Percentiles rank a stretch among this genome's conserved stretches.
These are phyloP conservation scores for Triplophysa tibetana DNA, from an alignment of 2,113 vertebrate genomes.

Conservation along the genomic window DNA sequence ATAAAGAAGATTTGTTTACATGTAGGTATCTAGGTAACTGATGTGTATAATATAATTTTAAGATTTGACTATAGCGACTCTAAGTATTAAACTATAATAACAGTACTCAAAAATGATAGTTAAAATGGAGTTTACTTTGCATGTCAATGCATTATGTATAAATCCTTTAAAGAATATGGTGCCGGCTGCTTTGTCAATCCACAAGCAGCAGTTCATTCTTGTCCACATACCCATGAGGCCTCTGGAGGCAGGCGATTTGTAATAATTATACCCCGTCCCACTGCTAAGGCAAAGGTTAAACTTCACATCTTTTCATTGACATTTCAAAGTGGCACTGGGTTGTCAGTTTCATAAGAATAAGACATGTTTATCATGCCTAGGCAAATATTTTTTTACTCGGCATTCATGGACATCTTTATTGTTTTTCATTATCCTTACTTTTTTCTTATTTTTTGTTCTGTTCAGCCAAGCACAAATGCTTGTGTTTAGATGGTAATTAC, in stretches of 20 bases:
- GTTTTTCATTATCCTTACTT: slow-evolving; percentile 29
- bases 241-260: slow-evolving; percentile 5
- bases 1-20: neutral
- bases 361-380: slow-evolving; percentile 50
- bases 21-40: neutral
- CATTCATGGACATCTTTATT: neutral
- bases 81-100: neutral
- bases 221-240: slow-evolving; percentile 20
- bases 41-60: neutral
- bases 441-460: slow-evolving; percentile 18
- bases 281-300: slow-evolving; percentile 53
- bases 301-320: slow-evolving; percentile 52
- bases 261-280: slow-evolving; percentile 40
- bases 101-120: neutral
- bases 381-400: slow-evolving; percentile 50
- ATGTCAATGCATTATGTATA: neutral
- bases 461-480: slow-evolving; percentile 43
- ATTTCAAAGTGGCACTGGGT: slow-evolving; percentile 60
- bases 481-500: slow-evolving; percentile 67
- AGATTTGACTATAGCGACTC: neutral
- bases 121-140: neutral
- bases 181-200: neutral
- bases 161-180: neutral
- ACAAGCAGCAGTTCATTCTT: neutral
- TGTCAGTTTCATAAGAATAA: slow-evolving; percentile 52